Evolutionary conservation across 2,888 invertebrate genomes (phyloP).

Genomic region (Tetanocera ferruginea): DNA sequence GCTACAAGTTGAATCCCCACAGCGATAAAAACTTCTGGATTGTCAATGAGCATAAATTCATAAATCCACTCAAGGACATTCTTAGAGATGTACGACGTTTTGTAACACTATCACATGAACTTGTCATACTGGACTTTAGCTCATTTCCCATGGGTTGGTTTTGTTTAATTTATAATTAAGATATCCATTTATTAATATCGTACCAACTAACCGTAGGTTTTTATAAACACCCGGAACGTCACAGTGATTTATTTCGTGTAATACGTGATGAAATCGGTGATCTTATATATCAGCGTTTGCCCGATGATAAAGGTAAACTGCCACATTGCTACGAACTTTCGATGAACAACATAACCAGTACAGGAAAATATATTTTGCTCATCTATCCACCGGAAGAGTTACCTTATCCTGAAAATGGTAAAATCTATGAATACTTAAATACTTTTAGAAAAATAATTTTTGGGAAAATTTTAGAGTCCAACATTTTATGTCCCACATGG

Average conservation of each 20-base stretch:
- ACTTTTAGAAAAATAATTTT: not conserved
- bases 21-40: constrained; percentile 63
- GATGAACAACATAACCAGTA: constrained; percentile 73
- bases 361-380: constrained; percentile 73
- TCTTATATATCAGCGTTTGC: constrained; percentile 63
- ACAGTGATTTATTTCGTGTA: constrained; percentile 71
- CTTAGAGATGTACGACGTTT: constrained; percentile 80
- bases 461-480: constrained; percentile 57
- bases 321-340: constrained; percentile 70
- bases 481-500: constrained; percentile 64
- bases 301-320: constrained; percentile 46
- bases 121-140: constrained; percentile 86
- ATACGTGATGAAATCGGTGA: constrained; percentile 73
- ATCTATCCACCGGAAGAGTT: constrained; percentile 71
- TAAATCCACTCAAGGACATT: constrained; percentile 77
- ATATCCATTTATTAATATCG: too few relatives aligned
- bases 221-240: constrained; percentile 68
- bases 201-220: constrained; percentile 56
- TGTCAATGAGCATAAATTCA: constrained; percentile 66
- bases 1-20: constrained; percentile 48
- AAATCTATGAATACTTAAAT: constrained; percentile 55
- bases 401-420: constrained; percentile 66
- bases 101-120: constrained; percentile 77
- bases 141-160: constrained; percentile 76
- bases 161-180: not conserved